A percentile compares a stretch with the other conserved stretches of the same genome.
Evolutionary conservation across 2,113 vertebrate species (phyloP).

Genomic region (Puffinus mauretanicus): DNA sequence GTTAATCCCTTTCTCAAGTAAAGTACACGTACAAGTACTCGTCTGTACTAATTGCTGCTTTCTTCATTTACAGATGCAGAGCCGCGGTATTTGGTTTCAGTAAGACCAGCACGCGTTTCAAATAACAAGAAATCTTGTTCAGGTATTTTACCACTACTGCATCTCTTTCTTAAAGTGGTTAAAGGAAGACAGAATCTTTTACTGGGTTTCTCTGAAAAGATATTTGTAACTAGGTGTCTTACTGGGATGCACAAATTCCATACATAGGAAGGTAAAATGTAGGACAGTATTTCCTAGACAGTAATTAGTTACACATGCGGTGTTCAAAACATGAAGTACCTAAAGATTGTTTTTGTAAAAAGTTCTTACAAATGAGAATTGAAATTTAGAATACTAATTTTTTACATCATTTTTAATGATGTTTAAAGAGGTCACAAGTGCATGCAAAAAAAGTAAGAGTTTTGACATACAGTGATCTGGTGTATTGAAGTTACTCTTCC

Average conservation of each 20-base stretch:
- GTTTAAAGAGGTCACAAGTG: not conserved
- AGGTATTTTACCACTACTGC: conserved; percentile 75
- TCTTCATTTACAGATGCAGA: conserved; percentile 86
- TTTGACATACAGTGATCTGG: not conserved
- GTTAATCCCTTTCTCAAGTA: not conserved
- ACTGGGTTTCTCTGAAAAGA: not conserved
- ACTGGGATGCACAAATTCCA: not conserved
- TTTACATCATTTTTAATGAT: not conserved
- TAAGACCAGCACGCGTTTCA: conserved; percentile 82
- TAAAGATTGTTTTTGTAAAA: not conserved
- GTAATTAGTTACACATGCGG: not conserved
- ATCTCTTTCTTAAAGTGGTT: not conserved
- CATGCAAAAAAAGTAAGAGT: not conserved
- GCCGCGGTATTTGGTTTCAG: conserved; percentile 89
- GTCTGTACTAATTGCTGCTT: not conserved
- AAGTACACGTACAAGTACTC: not conserved
- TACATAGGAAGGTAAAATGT: not conserved
- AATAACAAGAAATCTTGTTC: conserved; percentile 88
- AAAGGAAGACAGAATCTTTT: not conserved
- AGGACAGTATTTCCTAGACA: not conserved
- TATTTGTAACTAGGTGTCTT: not conserved
- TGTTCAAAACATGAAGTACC: not conserved
- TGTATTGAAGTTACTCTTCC: not conserved
- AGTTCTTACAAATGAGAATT: not conserved
- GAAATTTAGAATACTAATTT: not conserved